Evolutionary conservation across 2,888 invertebrate species (phyloP), one percentile per base, ranked within the genome.

Genomic region (Monoplex corrugatus): DNA sequence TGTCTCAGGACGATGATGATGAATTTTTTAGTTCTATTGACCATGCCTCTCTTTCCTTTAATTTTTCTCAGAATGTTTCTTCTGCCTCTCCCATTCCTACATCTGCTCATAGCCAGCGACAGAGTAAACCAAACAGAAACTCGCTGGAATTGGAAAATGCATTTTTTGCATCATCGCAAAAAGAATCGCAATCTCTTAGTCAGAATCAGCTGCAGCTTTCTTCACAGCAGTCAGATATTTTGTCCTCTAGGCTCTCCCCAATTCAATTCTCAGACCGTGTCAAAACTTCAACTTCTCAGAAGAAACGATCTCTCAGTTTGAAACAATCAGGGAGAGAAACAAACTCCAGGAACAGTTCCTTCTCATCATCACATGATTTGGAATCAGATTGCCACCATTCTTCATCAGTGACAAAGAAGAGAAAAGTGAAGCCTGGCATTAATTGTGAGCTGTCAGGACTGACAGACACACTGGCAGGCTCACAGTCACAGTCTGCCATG

Each of bases 1-100:
- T 84, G 35, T 35, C 57, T 32, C 84, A 57, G 84, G 84, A 50
- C 57, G 84, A 84, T 57, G 84, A 84, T 57, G 84, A 84, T 57
- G 84, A 84, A 6, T 84, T 84, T 28, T 84, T 84, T n/a, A 32
- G 84, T n/a, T 84, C n/a, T 57, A 57, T 44, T 45, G 28, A 13
- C 32, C 16, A 10, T 28, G 40, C 40, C 40, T 43, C 40, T 78
- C 23, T 1, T 28, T 5, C 5, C 10, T 5, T 43, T 3, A 10
- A 28, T 19, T 32, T 6, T 43, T 28, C 40, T 40, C 78, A 40
- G 28, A 45, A 45, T 19, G 57, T 32, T 13, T 32, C 32, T 19
- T 8, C 35, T 35, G 75, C 8, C 19, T 32, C 80, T 2, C 43
- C 32, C 5, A 0, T 35, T 23, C 43, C 43, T 5, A 32, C 40